Base-by-base conservation (phyloP, 2,888 invertebrate genomes). In the Phasia obesa region DNA sequence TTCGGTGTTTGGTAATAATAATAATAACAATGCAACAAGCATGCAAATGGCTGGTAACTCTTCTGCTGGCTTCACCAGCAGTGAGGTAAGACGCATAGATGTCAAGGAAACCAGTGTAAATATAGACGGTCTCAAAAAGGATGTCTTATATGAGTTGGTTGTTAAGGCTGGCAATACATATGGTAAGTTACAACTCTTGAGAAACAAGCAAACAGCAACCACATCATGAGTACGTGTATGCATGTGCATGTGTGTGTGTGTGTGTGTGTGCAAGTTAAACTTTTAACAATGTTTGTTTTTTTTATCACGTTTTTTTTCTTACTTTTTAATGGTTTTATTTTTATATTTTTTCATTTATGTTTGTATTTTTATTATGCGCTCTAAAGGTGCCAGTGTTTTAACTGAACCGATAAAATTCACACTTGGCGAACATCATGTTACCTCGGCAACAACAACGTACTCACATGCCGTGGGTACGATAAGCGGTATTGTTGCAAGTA, bases 141-240 rank as follows among this genome's bases (percentile, higher is more conserved):
- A 95, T 85, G 93, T 94, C 59, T 92, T 93, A 1, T 97, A 97
- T 89, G 96, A 97, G 90, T 94, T 96, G 85, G 95, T 96, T 2
- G 94, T 96, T 0, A 97, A 96, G 90, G 96, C 97, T 25, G 96
- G 96, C 67, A 97, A 97, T 90, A 93, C 94, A 85, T 93, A 93
- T 85, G 96, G 96, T 92, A 84, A 91, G 93, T 81, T 27, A 21
- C 15, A 21, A 21, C n/a, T 21, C n/a, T 13, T 38, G 5, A 25
- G 17, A 53, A 57, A 55, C 25, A 19, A 31, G 2, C 31, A 67
- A 11, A 35, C 23, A 44, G 9, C 17, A 19, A 42, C 38, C 15
- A 42, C 2, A 42, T n/a, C 11, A 11, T 35, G 35, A 35, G 5
- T 27, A 51, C n/a, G 13, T 19, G n/a, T 49, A 19, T 31, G 11